Evolutionary conservation across 1,140 invertebrate genomes (phyloP), one percentile per base, ranked within the genome.

Genomic region (Atta cephalotes): DNA sequence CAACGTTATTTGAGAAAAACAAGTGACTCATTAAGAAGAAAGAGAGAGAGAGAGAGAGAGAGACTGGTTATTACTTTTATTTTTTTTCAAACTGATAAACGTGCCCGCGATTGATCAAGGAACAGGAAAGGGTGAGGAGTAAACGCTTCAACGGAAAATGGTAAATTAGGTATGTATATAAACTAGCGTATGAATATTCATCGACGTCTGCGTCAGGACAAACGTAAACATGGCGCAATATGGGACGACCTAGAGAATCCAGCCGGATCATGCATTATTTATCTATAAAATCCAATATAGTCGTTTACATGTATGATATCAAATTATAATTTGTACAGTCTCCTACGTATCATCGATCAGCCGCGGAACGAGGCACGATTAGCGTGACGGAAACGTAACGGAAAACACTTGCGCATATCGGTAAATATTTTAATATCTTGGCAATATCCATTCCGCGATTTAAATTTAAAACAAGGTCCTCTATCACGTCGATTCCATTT

Each of bases 131-230:
- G 18, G 6, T 16, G 79, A 35, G 51, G 79, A 87, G 85, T 90
- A 88, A 88, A 90, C 86, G 86, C 85, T 81, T 85, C 60, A 76
- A 77, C 89, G 79, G 76, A 87, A 81, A 85, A 86, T 88, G 88
- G 76, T 84, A 84, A 84, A 84, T 84, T 84, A 84, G 80, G 70
- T 84, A 84, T 84, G 70, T 84, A 76, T 84, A 84, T 84, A 84
- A 84, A 84, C 80, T 62, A 76, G 39, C 80, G 70, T 76, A 84
- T 84, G 80, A 84, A 84, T 84, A 84, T 84, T 84, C 80, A 84
- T 84, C 80, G 70, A 25, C 58, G 70, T 84, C 80, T 84, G 80
- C 80, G 35, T 56, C 80, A 39, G 80, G 56, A 84, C 80, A 84
- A 76, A 84, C 80, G 80, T 84, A 76, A 84, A 84, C 80, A 84